Evolutionary conservation across 2,113 vertebrate species (phyloP).

Genomic region (Oncorhynchus mykiss): DNA sequence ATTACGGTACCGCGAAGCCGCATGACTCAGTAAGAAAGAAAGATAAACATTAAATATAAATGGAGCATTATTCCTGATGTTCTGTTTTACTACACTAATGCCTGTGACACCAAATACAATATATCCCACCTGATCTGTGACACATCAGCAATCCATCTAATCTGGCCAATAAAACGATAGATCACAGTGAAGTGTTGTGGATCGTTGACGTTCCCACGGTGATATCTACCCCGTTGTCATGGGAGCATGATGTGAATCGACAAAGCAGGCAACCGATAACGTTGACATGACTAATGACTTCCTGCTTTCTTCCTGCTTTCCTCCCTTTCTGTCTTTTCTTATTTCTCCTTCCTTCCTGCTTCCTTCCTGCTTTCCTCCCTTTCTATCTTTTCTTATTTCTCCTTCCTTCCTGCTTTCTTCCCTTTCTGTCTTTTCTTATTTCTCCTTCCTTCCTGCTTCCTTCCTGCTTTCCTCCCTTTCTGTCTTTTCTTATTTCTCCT

Average conservation of each 20-base stretch:
- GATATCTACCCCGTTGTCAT: slow-evolving; percentile 60
- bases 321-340: slow-evolving; percentile 12
- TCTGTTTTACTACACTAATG: slow-evolving; percentile 18
- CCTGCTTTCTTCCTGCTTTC: slow-evolving; percentile 47
- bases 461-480: slow-evolving; percentile 58
- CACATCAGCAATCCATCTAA: slow-evolving; percentile 41
- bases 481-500: not conserved
- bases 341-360: too few relatives aligned
- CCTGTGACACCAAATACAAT: slow-evolving; percentile 29
- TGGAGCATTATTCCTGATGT: not conserved
- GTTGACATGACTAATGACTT: slow-evolving; percentile 79
- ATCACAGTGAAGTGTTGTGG: slow-evolving; percentile 53
- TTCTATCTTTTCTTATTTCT: slow-evolving; percentile 51
- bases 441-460: too few relatives aligned
- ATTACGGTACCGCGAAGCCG: slow-evolving; percentile 2
- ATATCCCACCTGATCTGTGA: slow-evolving; percentile 40
- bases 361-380: slow-evolving; percentile 4
- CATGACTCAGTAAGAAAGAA: not conserved
- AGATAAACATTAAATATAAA: too few relatives aligned
- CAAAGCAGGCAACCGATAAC: slow-evolving; percentile 83
- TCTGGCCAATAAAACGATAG: slow-evolving; percentile 51
- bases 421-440: slow-evolving; percentile 13
- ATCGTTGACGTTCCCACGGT: slow-evolving; percentile 51
- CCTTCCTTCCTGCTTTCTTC: slow-evolving; percentile 32
- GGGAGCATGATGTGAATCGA: slow-evolving; percentile 67